Conservation (phyloP, 2,888 invertebrate genomes). For the Cylindroiulus punctatus region DNA sequence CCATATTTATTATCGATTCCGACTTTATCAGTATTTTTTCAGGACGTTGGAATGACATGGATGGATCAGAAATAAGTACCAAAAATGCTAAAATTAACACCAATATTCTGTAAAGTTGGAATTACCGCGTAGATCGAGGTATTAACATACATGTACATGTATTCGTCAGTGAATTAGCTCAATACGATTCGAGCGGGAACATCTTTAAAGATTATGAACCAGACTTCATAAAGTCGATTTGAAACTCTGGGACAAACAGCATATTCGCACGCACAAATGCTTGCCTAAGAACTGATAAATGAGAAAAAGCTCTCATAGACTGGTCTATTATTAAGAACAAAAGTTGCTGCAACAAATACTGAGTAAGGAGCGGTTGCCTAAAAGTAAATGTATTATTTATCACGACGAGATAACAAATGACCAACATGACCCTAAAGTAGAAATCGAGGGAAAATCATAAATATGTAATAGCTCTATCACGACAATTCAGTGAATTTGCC, state of each 20-base stretch:
- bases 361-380: not conserved
- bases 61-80: not conserved
- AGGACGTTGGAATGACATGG: not conserved
- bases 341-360: not conserved
- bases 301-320: not conserved
- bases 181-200: not conserved
- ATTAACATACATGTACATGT: no score
- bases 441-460: constrained; percentile 6
- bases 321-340: not conserved
- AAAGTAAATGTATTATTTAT: constrained; percentile 17
- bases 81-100: constrained; percentile 23
- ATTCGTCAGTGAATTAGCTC: not conserved
- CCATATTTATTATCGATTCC: constrained; percentile 12
- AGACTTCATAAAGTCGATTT: not conserved
- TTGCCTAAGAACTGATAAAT: not conserved
- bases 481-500: constrained; percentile 20
- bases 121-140: not conserved
- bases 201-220: not conserved
- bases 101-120: not conserved
- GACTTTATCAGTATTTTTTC: constrained; percentile 13
- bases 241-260: not conserved
- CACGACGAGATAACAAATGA: not conserved
- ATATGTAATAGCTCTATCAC: not conserved
- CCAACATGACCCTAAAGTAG: not conserved
- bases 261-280: not conserved